Evolutionary conservation across 2,888 invertebrate genomes (phyloP), one percentile per base, ranked within the genome.

Genomic region (Oligia latruncula): DNA sequence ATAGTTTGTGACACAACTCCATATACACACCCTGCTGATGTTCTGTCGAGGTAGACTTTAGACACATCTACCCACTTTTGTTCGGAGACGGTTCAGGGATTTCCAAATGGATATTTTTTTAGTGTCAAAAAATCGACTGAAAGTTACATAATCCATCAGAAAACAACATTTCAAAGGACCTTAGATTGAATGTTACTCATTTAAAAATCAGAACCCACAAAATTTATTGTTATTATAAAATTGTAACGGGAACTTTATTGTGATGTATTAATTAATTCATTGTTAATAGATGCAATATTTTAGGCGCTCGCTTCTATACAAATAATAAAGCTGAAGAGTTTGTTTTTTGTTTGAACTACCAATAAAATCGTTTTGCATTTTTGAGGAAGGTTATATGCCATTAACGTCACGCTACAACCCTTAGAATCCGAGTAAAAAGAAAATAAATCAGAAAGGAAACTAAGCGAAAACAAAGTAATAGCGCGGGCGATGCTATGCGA

Each of bases 231-330:
- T 35, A 74, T 71, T 71, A 62, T 84, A 65, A 75, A 80, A 80
- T 74, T 29, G 8, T 79, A 85, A 85, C 76, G 79, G 82, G 40
- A 75, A 77, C 65, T 11, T 55, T 70, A 73, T 75, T 70, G 74
- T 77, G 66, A 74, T n/a, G 8, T 58, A 65, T 71, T 55, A n/a
- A 77, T 74, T 76, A 70, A 72, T 76, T 78, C 65, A 76, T 81
- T 60, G 72, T 72, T 81, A 83, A 85, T 85, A 83, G 71, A 71
- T 71, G 72, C 68, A 73, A 72, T 80, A 70, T 81, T 77, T 70
- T 71, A 73, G 62, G 17, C 71, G 78, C 20, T 74, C n/a, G 58
- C 23, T 65, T 80, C 68, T 62, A 52, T 6, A 55, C 52, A 5
- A 52, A 52, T 1, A 52, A 17, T 20, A 55, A 20, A 20, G 20